Base-by-base conservation (phyloP, 1,140 invertebrate genomes). In the Zelostemma sp. region DNA sequence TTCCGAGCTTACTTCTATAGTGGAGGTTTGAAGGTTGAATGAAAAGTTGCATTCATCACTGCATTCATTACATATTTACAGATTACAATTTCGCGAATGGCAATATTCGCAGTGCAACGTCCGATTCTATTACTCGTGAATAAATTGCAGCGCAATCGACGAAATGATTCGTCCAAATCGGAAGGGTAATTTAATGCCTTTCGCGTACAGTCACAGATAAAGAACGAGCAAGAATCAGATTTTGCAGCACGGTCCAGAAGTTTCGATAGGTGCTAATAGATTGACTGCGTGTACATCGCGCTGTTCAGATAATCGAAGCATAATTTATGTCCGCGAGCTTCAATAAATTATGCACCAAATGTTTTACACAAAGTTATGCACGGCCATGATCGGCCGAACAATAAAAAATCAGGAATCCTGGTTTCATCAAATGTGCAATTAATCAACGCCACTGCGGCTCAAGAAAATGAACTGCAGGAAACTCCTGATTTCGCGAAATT, bases 251-350 rank as follows among this genome's bases (percentile, higher is more conserved):
- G n/a, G n/a, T n/a, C n/a, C n/a, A n/a, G n/a, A n/a, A n/a, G 11
- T 11, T 38, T 16, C 28, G 19, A 55, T 4, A 19, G 12, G 15
- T 54, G 51, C 41, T 21, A 48, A 21, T 31, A 31, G 46, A 48
- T 48, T 21, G 18, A 21, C 25, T 31, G 5, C 28, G 17, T 31
- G 47, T 18, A 46, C 53, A 14, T 46, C 50, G 33, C 33, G 56
- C 55, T 64, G 72, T 72, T 74, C 66, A 41, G 54, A 69, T 72
- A 72, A 69, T 67, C 59, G 28, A 47, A 64, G 43, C 19, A 51
- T 72, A 62, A 69, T 72, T 72, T 65, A 74, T 72, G 45, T 63
- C 51, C 28, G 15, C 48, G 28, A 60, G 12, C 25, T 41, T 53
- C 70, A 57, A 71, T 75, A 70, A 70, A 70, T 70, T 70, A 65